Conservation (phyloP, 1,140 invertebrate genomes). For the Bombus picipes region DNA sequence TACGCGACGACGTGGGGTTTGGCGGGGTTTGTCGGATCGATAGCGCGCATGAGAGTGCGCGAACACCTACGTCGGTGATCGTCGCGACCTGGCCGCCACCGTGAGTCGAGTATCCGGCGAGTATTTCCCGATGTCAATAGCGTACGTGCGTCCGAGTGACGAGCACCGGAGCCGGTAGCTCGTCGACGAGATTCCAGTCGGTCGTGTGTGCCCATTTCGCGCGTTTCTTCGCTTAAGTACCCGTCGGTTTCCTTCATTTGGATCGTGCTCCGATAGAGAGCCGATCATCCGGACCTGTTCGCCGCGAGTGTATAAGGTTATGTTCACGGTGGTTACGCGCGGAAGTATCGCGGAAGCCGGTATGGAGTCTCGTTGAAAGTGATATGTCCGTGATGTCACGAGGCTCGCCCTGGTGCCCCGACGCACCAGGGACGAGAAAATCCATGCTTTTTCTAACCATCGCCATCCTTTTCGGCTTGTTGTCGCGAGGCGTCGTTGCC, state of each 20-base stretch:
- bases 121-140: slow-evolving; percentile 67
- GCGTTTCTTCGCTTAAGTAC: not conserved
- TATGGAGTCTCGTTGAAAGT: slow-evolving; percentile 52
- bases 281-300: not conserved
- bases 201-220: slow-evolving; percentile 15
- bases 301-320: slow-evolving; percentile 46
- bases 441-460: slow-evolving; percentile 30
- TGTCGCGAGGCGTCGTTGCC: slow-evolving; percentile 63
- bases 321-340: slow-evolving; percentile 50
- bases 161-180: slow-evolving; percentile 59
- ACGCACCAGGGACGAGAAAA: slow-evolving; percentile 45
- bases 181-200: slow-evolving; percentile 1
- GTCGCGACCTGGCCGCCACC: slow-evolving; percentile 46
- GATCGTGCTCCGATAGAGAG: not conserved
- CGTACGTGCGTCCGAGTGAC: slow-evolving; percentile 64
- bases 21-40: slow-evolving; percentile 62
- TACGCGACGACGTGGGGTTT: slow-evolving; percentile 33
- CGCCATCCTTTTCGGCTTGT: slow-evolving; percentile 50
- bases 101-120: slow-evolving; percentile 50
- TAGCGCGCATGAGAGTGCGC: slow-evolving; percentile 64
- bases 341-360: slow-evolving; percentile 62
- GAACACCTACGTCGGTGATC: slow-evolving; percentile 46
- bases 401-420: slow-evolving; percentile 55
- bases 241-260: not conserved
- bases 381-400: slow-evolving; percentile 73